Base-by-base conservation (phyloP, 1,140 invertebrate species). In the Copidosoma floridanum region DNA sequence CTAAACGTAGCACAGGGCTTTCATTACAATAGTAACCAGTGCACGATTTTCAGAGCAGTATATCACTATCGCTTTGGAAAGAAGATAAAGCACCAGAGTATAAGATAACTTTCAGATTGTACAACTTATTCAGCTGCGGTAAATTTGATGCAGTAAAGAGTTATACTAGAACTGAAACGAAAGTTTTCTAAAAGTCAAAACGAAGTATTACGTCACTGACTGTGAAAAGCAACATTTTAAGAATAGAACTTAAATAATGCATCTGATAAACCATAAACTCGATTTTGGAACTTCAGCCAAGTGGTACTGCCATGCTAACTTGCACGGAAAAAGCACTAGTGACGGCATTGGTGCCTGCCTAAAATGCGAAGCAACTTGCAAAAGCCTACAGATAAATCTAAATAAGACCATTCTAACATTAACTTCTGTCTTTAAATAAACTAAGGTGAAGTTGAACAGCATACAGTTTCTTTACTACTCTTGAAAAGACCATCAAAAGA, bases 231-330 rank as follows among this genome's bases (percentile, higher is more conserved):
- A 41, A 14, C 64, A 66, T 40, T 72, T 66, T 58, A 72, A 68
- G 56, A 48, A 46, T 18, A 48, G 46, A 29, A 48, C 46, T 7
- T 27, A 48, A 48, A 48, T 48, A 18, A 48, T 46, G 3, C 70
- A 69, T 60, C 32, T 73, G 27, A 57, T 40, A n/a, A n/a, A n/a
- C n/a, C n/a, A n/a, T n/a, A n/a, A n/a, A n/a, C n/a, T n/a, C n/a
- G n/a, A n/a, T n/a, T 35, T 18, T 64, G 24, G 32, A 27, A 38
- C 66, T 37, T 32, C 61, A 35, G 65, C 65, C 11, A 65, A 71
- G 50, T 78, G 74, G 73, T 29, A 69, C 47, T 76, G 72, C 57
- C 71, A 64, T 63, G 70, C 71, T 10, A 74, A 71, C n/a, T 41
- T 64, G 8, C 73, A 74, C 63, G 70, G 73, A 7, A 72, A 71